A percentile compares a stretch with the other conserved stretches of the same genome.
These are phyloP conservation scores for Lichenostomus cassidix DNA, from an alignment of 2,113 vertebrate species.

Conservation along the genomic window DNA sequence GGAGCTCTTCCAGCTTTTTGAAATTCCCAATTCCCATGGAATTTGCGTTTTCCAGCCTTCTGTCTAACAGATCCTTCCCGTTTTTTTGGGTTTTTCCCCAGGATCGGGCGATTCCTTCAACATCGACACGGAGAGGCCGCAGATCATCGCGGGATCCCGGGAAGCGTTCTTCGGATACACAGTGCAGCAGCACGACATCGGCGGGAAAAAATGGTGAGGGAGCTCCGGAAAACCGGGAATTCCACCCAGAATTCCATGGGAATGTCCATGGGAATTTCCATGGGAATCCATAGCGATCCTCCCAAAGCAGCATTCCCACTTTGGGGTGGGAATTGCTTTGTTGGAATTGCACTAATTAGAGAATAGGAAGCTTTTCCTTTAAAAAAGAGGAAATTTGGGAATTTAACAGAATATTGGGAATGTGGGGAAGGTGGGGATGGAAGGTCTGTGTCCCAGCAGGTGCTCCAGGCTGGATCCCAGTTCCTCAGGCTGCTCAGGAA, in stretches of 20 bases:
- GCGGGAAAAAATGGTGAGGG: conserved; percentile 91
- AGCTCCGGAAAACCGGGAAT: fast-evolving
- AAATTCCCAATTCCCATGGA: background rate
- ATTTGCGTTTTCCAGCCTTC: background rate
- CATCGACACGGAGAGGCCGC: conserved; percentile 85
- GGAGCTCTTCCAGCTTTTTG: fast-evolving
- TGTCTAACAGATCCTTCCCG: background rate
- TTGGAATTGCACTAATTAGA: background rate
- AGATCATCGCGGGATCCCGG: conserved; percentile 86
- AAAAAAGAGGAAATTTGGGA: background rate
- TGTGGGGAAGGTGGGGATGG: fast-evolving
- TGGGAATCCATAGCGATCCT: too few relatives aligned
- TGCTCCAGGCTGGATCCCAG: background rate
- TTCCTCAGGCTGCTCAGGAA: fast-evolving
- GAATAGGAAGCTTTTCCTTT: fast-evolving
- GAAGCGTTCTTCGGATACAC: conserved; percentile 95
- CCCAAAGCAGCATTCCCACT: fast-evolving
- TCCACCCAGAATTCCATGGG: fast-evolving
- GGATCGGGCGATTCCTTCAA: conserved; percentile 86
- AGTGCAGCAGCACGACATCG: conserved; percentile 90
- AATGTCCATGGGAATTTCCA: too few relatives aligned
- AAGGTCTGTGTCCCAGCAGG: background rate
- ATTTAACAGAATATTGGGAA: fast-evolving
- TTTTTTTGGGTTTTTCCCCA: conserved; percentile 40
- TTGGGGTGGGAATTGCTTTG: fast-evolving